A percentile compares a stretch with the other conserved stretches of the same genome.
Conservation (phyloP, 2,888 invertebrate genomes). For the Melinaea menophilus region DNA sequence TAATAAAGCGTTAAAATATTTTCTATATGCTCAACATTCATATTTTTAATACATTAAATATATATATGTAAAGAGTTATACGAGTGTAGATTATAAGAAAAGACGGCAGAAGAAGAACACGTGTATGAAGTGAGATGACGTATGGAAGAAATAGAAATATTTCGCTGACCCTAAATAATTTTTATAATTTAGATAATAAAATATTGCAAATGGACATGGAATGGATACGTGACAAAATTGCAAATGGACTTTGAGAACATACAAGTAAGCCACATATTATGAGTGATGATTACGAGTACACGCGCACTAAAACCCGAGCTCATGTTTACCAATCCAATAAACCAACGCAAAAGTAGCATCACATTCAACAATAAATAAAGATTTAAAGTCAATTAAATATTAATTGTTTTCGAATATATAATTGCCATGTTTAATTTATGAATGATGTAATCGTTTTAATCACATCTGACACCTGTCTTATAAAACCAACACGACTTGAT, state of each 20-base stretch:
- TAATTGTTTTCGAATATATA: background rate
- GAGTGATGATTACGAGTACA: background rate
- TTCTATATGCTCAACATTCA: no score
- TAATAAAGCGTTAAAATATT: no score
- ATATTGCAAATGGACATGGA: no score
- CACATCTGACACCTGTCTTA: background rate
- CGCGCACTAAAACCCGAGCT: constrained; percentile 4
- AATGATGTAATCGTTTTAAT: background rate
- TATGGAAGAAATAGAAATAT: no score
- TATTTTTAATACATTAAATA: no score
- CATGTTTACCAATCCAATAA: constrained; percentile 9
- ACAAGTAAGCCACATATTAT: constrained; percentile 7
- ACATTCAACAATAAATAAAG: background rate
- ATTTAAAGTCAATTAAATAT: background rate
- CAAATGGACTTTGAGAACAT: background rate
- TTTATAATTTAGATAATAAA: no score
- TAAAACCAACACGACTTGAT: background rate
- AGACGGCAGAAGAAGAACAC: no score
- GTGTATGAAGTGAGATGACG: no score
- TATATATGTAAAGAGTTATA: no score
- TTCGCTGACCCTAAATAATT: no score
- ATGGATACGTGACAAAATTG: background rate
- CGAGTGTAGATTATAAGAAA: no score
- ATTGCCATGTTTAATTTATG: background rate
- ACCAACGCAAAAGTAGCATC: constrained; percentile 10